Evolutionary conservation across 2,797 vertebrate genomes (phyloP).

Genomic region (Fistularia tabacaria): DNA sequence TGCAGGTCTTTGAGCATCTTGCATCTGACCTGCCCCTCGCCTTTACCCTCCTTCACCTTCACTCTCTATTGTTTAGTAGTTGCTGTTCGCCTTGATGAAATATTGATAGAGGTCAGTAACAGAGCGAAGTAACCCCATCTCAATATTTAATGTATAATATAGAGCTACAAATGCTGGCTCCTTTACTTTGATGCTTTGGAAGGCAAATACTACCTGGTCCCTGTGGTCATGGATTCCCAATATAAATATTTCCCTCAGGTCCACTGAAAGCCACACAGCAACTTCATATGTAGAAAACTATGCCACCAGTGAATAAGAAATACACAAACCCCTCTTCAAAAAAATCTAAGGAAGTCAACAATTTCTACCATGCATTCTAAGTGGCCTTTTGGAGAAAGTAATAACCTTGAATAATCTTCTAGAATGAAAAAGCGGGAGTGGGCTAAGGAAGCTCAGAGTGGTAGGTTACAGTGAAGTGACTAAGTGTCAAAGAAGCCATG

Average conservation of each 20-base stretch:
- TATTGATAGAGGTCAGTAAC: conserved; percentile 67
- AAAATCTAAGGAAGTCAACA: conserved; percentile 52
- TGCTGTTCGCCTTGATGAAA: conserved; percentile 55
- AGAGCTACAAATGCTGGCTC: conserved; percentile 56
- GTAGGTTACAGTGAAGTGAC: conserved; percentile 28
- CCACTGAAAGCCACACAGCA: conserved; percentile 49
- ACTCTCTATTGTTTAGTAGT: conserved; percentile 62
- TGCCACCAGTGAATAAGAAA: conserved; percentile 62
- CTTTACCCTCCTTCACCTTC: conserved; percentile 35
- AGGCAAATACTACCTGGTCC: conserved; percentile 45
- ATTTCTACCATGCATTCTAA: conserved; percentile 55
- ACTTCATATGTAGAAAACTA: conserved; percentile 58
- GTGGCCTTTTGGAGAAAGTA: conserved; percentile 60
- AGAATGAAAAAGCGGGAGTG: conserved; percentile 23
- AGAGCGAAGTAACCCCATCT: conserved; percentile 61
- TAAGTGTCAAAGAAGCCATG: conserved; percentile 45
- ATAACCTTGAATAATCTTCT: conserved; percentile 66
- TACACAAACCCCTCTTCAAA: too few relatives aligned
- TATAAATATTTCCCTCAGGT: conserved; percentile 60
- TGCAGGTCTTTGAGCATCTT: conserved; percentile 19
- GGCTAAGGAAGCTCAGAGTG: conserved; percentile 23
- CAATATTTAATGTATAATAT: conserved; percentile 75
- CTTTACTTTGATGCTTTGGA: conserved; percentile 49
- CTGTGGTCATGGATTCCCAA: conserved; percentile 47
- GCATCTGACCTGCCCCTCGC: conserved; percentile 35